Conservation (phyloP, 2,113 vertebrate genomes). For the Sinocyclocheilus anshuiensis region DNA sequence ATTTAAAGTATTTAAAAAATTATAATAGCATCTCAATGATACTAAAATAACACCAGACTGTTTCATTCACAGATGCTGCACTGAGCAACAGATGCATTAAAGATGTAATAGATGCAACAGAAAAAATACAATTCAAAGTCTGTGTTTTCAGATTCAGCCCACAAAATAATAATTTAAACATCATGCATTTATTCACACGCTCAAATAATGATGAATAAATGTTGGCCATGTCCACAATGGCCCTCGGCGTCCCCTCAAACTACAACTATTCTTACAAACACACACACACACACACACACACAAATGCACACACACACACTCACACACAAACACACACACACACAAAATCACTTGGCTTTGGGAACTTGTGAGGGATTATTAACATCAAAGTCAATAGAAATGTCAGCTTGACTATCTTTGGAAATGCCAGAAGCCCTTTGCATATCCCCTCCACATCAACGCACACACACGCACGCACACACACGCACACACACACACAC, state of each 20-base stretch:
- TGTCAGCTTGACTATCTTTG: conserved; percentile 91
- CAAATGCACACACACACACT: conserved; percentile 50
- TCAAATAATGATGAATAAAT: not conserved
- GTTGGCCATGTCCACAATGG: not conserved
- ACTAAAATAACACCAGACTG: too few species aligned
- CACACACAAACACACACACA: too few species aligned
- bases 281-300: conserved; percentile 49
- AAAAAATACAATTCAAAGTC: not conserved
- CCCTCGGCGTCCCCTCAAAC: not conserved
- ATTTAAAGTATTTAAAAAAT: too few species aligned
- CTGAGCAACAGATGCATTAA: not conserved
- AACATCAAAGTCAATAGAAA: conserved; percentile 98
- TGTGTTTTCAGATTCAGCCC: not conserved
- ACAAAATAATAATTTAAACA: not conserved
- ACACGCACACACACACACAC: conserved; percentile 77
- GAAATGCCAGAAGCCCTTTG: conserved; percentile 93
- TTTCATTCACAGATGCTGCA: not conserved
- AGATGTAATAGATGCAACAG: not conserved
- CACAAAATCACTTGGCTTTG: conserved; percentile 60
- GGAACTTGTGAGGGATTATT: conserved; percentile 92
- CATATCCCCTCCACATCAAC: conserved; percentile 82
- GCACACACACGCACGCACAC: conserved; percentile 57
- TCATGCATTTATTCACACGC: not conserved
- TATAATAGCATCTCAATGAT: too few species aligned
- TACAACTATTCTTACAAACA: conserved; percentile 11